Base-by-base conservation (phyloP, 2,113 vertebrate genomes). In the Pseudopodoces humilis region DNA sequence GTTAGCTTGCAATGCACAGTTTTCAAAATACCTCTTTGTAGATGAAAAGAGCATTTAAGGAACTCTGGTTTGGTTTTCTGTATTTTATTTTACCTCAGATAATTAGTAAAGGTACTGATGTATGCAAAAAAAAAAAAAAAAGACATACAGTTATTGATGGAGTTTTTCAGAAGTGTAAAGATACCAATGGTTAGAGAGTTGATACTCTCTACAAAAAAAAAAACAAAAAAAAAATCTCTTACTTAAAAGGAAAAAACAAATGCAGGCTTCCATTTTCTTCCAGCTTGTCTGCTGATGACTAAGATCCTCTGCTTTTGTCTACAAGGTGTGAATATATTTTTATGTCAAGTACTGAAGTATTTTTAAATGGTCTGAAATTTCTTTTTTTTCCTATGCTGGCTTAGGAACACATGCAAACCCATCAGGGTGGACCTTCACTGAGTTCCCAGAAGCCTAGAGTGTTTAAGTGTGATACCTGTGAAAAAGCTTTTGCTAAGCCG, bases 401-500 rank as follows among this genome's bases (percentile, higher is more conserved):
- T 79, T 96, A 99, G 99, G 99, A 99, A 52, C 99, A 99, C 72
- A 98, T 99, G 94, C 98, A 98, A 79, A 99, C 99, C 5, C 99
- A 99, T 94, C 98, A 99, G 93, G 99, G 98, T 3, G 99, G 99
- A 74, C 99, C 99, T 6, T 99, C 99, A 2, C 94, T 98, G 65
- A 99, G 99, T 96, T 99, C 99, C 14, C 99, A 99, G 98, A 99
- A 99, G 93, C 99, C 99, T 7, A 95, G 98, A 55, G 98, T 99
- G 60, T 99, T 99, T 93, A 99, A 98, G 86, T 99, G 99, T 90
- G 98, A 98, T 53, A 98, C 97, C 14, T 99, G 99, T 41, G 98
- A 98, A 72, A 99, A 99, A 97, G 99, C 99, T 11, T 99, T 99
- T 1, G 98, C 99, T 78, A 99, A 99, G 74, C 99, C 99, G 30